Evolutionary conservation across 2,113 vertebrate species (phyloP).

Genomic region (Oncorhynchus kisutch): DNA sequence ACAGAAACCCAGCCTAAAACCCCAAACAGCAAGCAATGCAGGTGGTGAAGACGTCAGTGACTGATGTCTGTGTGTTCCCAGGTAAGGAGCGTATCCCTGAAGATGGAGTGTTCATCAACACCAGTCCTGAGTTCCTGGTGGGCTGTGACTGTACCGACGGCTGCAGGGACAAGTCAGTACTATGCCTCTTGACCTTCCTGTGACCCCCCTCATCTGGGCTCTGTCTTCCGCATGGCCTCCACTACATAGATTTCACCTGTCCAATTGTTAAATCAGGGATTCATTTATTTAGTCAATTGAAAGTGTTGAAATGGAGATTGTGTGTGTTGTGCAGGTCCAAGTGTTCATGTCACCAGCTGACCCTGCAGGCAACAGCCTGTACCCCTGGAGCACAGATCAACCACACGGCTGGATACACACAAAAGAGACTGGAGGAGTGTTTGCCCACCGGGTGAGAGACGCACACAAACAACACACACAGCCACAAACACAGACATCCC

Average conservation of each 20-base stretch:
- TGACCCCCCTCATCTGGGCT: neutral
- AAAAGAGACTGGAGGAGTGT: conserved; percentile 94
- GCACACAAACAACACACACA: neutral
- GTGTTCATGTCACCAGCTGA: conserved; percentile 94
- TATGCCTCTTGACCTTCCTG: neutral
- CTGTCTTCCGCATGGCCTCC: neutral
- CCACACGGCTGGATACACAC: conserved; percentile 82
- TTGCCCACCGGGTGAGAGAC: conserved; percentile 89
- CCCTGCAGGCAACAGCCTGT: conserved; percentile 89
- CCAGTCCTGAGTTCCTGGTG: conserved; percentile 88
- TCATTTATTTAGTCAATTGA: too few species aligned
- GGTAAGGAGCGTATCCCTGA: conserved; percentile 89
- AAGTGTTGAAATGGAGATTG: neutral
- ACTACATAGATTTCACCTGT: too few species aligned
- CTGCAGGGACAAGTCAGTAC: conserved; percentile 91
- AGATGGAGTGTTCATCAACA: conserved; percentile 94
- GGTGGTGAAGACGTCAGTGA: neutral
- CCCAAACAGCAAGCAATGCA: too few species aligned
- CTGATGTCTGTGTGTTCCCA: neutral
- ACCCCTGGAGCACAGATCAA: conserved; percentile 91
- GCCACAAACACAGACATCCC: neutral
- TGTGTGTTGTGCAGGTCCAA: conserved; percentile 76
- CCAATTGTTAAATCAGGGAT: too few species aligned
- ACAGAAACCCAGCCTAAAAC: too few species aligned
- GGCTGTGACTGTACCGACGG: conserved; percentile 95